A percentile compares a stretch with the other conserved stretches of the same genome.
Evolutionary conservation across 1,140 invertebrate species (phyloP).

Genomic region (Euwallacea similis): DNA sequence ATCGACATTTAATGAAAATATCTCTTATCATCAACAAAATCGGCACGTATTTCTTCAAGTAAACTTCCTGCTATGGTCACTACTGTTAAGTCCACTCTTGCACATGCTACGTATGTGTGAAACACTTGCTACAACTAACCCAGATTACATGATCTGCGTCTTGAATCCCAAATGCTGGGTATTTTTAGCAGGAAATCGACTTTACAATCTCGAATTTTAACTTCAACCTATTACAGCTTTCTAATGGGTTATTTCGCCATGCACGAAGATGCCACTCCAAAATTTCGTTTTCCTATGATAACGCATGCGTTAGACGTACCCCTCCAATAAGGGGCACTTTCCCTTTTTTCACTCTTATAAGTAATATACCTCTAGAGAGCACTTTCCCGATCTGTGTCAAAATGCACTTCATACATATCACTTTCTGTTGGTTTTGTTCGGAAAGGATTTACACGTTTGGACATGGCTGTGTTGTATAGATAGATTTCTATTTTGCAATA

Average conservation of each 20-base stretch:
- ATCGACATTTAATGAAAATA: too few species aligned
- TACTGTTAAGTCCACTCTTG: not conserved
- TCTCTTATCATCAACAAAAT: constrained; percentile 11
- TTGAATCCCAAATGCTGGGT: too few species aligned
- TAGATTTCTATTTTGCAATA: too few species aligned
- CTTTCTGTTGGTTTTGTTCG: not conserved
- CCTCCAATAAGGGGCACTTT: not conserved
- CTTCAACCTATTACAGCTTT: too few species aligned
- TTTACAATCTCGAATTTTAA: too few species aligned
- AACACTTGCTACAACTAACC: not conserved
- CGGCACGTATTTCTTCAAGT: not conserved
- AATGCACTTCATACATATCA: not conserved
- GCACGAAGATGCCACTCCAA: too few species aligned
- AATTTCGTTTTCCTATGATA: too few species aligned
- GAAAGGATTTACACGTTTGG: not conserved
- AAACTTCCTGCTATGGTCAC: not conserved
- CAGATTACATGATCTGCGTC: too few species aligned
- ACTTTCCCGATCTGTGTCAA: not conserved
- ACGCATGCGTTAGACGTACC: too few species aligned
- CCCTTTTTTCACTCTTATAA: not conserved
- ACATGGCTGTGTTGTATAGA: not conserved
- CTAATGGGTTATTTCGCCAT: too few species aligned
- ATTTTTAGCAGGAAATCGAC: too few species aligned
- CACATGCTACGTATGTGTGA: not conserved
- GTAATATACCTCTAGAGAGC: not conserved